These are phyloP conservation scores for Sericinus montela DNA, from an alignment of 2,888 invertebrate genomes.

Conservation along the genomic window DNA sequence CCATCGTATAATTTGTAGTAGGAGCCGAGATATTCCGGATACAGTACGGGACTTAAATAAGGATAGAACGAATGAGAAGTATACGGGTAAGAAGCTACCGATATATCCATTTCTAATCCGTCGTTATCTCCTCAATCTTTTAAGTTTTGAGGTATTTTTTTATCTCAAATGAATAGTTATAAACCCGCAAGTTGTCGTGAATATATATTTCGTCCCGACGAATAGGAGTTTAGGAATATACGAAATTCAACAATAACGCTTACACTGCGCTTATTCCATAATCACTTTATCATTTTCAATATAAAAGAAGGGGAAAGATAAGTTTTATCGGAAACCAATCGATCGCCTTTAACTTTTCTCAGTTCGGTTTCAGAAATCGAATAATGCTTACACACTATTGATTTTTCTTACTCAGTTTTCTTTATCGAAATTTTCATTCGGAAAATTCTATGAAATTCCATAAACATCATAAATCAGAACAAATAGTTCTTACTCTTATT, in stretches of 20 bases:
- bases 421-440: constrained; percentile 21
- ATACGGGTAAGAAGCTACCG: constrained; percentile 42
- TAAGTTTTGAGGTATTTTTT: neutral
- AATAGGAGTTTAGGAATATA: constrained; percentile 4
- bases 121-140: constrained; percentile 38
- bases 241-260: constrained; percentile 13
- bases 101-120: constrained; percentile 52
- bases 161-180: neutral
- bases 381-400: neutral
- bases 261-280: constrained; percentile 14
- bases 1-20: constrained; percentile 66
- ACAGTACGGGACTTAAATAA: constrained; percentile 48
- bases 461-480: constrained; percentile 27
- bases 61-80: constrained; percentile 42
- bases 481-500: constrained; percentile 8
- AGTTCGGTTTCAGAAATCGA: neutral
- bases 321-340: constrained; percentile 4
- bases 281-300: constrained; percentile 16
- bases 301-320: constrained; percentile 10
- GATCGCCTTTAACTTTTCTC: neutral
- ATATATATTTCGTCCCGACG: neutral
- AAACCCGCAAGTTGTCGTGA: neutral
- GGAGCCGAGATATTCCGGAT: constrained; percentile 49
- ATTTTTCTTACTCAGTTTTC: neutral
- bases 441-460: constrained; percentile 38